Evolutionary conservation across 2,113 vertebrate genomes (phyloP).

Genomic region (Syrrhaptes paradoxus): DNA sequence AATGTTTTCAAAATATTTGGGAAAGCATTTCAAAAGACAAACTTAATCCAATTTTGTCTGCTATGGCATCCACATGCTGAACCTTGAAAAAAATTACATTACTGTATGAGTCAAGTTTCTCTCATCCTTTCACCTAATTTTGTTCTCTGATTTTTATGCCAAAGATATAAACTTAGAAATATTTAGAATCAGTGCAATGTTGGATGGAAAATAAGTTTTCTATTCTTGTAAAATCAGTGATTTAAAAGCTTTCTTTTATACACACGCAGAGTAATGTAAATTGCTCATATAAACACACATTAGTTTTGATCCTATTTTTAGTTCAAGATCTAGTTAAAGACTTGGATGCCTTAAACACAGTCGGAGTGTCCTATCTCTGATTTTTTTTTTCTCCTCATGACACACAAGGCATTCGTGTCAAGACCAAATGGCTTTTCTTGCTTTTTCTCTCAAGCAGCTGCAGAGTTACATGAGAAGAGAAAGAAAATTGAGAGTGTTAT

Average conservation of each 20-base stretch:
- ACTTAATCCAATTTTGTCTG: constrained; percentile 1
- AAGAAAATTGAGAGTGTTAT: background rate
- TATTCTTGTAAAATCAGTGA: background rate
- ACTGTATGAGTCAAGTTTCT: constrained; percentile 1
- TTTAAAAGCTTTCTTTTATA: background rate
- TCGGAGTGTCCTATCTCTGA: background rate
- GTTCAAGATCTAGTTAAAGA: background rate
- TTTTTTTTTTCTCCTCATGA: background rate
- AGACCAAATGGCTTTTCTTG: background rate
- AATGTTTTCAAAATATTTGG: constrained; percentile 31
- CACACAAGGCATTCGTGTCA: background rate
- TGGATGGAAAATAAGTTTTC: background rate
- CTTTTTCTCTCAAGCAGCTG: background rate
- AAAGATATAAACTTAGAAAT: background rate
- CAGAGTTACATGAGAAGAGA: background rate
- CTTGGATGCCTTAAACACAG: background rate
- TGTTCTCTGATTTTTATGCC: constrained; percentile 1
- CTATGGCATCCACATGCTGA: background rate
- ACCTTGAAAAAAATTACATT: constrained; percentile 31
- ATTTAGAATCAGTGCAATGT: background rate
- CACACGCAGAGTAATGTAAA: background rate
- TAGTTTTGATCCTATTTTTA: constrained; percentile 1
- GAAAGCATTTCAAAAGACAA: constrained; percentile 24
- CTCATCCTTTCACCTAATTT: constrained; percentile 20
- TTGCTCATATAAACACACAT: background rate